A percentile compares a stretch with the other conserved stretches of the same genome.
phyloP scores from a whole-genome alignment of 2,113 vertebrate genomes.

The Martes martes region DNA sequence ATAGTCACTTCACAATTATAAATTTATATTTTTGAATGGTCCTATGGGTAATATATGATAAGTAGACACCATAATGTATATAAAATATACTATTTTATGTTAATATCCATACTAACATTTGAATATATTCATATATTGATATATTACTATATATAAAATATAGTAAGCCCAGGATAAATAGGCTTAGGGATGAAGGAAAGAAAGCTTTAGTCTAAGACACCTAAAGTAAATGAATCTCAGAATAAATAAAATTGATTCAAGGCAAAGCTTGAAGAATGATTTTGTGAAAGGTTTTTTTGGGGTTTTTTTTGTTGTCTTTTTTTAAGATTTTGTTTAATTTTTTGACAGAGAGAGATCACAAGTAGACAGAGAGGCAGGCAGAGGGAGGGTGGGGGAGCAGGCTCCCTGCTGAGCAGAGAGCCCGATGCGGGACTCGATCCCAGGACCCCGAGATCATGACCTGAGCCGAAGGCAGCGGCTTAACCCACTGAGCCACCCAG shows the following conservation, averaged over 20 bases:
- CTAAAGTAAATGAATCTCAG: neutral
- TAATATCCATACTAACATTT: neutral
- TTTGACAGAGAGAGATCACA: no score
- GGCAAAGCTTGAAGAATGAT: neutral
- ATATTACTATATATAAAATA: neutral
- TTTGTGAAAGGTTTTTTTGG: neutral
- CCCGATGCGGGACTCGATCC: no score
- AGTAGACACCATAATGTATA: neutral
- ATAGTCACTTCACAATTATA: neutral
- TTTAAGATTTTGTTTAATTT: no score
- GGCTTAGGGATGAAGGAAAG: neutral
- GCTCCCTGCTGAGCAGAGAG: no score
- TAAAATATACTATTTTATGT: neutral
- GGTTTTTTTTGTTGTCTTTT: no score
- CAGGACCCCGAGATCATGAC: no score
- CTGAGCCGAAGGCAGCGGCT: no score
- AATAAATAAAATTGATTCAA: neutral
- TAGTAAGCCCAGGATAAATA: neutral
- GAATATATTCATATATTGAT: neutral
- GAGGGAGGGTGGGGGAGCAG: no score
- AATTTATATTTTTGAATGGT: neutral
- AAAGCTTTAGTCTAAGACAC: neutral
- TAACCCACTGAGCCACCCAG: no score
- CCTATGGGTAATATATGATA: neutral
- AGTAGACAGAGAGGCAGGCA: no score